A percentile compares a stretch with the other conserved stretches of the same genome.
Conservation (phyloP, 2,113 vertebrate genomes). For the Mesembrinibis cayennensis region DNA sequence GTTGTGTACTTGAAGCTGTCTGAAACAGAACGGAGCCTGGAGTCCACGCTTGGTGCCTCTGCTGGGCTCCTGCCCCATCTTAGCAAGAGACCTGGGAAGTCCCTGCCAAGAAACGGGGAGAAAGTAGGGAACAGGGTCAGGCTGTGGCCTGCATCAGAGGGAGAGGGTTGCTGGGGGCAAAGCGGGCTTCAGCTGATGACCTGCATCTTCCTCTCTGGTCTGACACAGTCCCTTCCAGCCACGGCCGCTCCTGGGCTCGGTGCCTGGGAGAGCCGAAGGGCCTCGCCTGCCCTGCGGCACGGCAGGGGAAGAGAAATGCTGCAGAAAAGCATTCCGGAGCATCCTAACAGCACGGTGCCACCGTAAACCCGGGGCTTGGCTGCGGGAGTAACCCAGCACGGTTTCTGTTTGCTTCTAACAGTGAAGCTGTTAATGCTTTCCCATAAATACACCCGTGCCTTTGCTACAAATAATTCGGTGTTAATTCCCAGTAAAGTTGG, state of each 20-base stretch:
- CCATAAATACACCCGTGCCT: neutral
- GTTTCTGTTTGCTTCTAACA: neutral
- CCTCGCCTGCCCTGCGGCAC: neutral
- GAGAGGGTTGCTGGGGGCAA: neutral
- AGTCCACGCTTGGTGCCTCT: neutral
- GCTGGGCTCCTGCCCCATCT: neutral
- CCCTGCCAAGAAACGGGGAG: neutral
- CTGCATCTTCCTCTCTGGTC: neutral
- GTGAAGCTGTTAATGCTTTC: neutral
- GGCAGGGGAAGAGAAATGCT: fast-evolving
- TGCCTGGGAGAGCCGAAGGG: neutral
- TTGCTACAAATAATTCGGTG: neutral
- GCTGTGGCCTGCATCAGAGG: fast-evolving
- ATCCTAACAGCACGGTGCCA: neutral
- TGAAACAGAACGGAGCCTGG: neutral
- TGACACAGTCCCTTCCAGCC: neutral
- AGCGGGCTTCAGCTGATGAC: fast-evolving
- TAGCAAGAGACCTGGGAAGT: neutral
- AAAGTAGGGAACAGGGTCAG: neutral
- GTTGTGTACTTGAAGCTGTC: neutral
- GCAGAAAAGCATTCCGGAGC: fast-evolving
- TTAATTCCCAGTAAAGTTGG: neutral
- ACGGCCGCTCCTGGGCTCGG: neutral
- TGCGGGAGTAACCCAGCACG: neutral
- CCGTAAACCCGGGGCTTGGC: neutral